Percentiles rank a stretch among this genome's conserved stretches.
Evolutionary conservation across 2,888 invertebrate genomes (phyloP).

Genomic region (Cremastinae sp.): DNA sequence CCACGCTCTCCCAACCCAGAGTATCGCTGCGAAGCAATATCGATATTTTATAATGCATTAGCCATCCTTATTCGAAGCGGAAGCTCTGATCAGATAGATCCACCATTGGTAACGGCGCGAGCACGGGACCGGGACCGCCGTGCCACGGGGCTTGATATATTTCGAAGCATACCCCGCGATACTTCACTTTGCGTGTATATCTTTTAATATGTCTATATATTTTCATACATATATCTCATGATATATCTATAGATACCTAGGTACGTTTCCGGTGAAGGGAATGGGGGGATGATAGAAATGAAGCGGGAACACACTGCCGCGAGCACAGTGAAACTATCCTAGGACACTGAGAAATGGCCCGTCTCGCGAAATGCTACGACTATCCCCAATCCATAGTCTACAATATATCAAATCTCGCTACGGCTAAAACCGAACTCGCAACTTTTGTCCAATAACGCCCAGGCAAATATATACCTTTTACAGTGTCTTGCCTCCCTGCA

Average conservation of each 20-base stretch:
- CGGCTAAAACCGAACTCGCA: slow-evolving; percentile 71
- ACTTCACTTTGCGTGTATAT: slow-evolving; percentile 2
- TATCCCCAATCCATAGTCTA: slow-evolving; percentile 65
- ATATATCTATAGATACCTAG: slow-evolving; percentile 22
- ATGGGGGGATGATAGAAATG: slow-evolving; percentile 32
- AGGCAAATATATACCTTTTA: slow-evolving; percentile 39
- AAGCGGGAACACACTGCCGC: slow-evolving; percentile 34
- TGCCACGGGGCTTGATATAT: slow-evolving; percentile 68
- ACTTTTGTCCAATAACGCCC: slow-evolving; percentile 74
- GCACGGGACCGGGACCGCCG: slow-evolving; percentile 43
- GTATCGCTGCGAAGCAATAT: slow-evolving; percentile 57
- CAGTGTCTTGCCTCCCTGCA: slow-evolving; percentile 30
- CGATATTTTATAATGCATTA: slow-evolving; percentile 65
- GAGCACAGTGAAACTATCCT: slow-evolving; percentile 33
- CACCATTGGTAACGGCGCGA: slow-evolving; percentile 55
- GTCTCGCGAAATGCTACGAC: slow-evolving; percentile 65
- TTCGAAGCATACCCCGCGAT: slow-evolving; percentile 46
- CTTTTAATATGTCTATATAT: slow-evolving; percentile 10
- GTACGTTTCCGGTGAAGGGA: slow-evolving; percentile 10
- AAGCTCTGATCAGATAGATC: slow-evolving; percentile 66
- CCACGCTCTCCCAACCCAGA: slow-evolving; percentile 21
- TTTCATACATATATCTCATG: background rate
- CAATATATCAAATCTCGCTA: slow-evolving; percentile 74
- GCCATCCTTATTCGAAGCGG: slow-evolving; percentile 63
- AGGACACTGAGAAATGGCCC: slow-evolving; percentile 69